These are phyloP conservation scores for Callorhinus ursinus DNA, from an alignment of 2,113 vertebrate genomes.

Conservation along the genomic window DNA sequence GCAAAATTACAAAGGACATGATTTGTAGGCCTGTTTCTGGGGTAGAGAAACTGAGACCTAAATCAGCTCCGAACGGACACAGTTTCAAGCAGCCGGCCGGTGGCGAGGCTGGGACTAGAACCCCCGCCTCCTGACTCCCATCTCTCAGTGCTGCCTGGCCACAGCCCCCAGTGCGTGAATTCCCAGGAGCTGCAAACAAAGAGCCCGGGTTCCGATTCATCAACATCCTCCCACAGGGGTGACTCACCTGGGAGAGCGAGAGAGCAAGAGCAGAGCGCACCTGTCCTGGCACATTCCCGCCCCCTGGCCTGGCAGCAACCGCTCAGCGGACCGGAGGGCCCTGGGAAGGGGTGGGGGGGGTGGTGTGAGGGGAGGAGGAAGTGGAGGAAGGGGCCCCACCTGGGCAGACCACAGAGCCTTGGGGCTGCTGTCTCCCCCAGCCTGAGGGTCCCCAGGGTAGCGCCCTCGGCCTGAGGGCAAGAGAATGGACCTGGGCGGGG, in stretches of 20 bases:
- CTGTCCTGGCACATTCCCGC: constrained; percentile 66
- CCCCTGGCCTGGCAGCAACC: constrained; percentile 56
- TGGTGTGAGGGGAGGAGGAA: neutral
- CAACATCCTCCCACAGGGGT: constrained; percentile 75
- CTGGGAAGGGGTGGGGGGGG: neutral
- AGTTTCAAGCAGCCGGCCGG: fast-evolving
- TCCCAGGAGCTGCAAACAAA: constrained; percentile 71
- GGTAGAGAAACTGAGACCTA: constrained; percentile 45
- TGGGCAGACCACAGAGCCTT: too few species aligned
- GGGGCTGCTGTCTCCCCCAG: neutral
- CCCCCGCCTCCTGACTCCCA: neutral
- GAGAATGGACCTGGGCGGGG: neutral
- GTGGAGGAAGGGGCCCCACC: too few species aligned
- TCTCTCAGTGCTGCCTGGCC: neutral
- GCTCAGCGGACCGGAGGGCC: constrained; percentile 4
- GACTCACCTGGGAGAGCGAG: constrained; percentile 63
- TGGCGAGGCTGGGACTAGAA: neutral
- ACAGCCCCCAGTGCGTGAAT: neutral
- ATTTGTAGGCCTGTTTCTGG: constrained; percentile 45
- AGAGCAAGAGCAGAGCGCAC: neutral
- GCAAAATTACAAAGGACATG: neutral
- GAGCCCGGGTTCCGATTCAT: constrained; percentile 46
- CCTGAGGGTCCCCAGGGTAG: neutral
- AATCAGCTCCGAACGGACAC: fast-evolving
- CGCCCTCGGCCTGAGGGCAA: neutral